Evolutionary conservation across 2,888 invertebrate species (phyloP).

Genomic region (Xestobium rufovillosum): DNA sequence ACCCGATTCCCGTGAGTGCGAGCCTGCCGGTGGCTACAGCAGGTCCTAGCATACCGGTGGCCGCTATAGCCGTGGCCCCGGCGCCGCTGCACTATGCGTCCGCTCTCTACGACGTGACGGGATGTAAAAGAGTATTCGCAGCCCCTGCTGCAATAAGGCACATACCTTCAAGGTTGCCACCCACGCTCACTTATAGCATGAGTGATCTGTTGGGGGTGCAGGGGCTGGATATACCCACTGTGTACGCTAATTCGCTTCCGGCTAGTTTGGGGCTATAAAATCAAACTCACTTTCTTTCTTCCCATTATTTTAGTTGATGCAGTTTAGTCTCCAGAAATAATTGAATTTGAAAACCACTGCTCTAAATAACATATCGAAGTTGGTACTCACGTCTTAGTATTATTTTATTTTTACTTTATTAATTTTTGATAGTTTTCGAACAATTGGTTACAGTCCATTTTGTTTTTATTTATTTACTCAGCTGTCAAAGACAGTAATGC

Average conservation of each 20-base stretch:
- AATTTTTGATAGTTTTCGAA: too few species aligned
- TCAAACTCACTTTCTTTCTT: too few species aligned
- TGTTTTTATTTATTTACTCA: too few species aligned
- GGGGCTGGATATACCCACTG: constrained; percentile 58
- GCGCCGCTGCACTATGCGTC: constrained; percentile 40
- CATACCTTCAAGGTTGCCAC: constrained; percentile 47
- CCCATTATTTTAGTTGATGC: too few species aligned
- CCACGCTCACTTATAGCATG: constrained; percentile 58
- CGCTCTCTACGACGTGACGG: constrained; percentile 47
- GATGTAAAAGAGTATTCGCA: constrained; percentile 51
- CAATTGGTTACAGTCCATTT: too few species aligned
- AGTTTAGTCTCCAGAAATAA: too few species aligned
- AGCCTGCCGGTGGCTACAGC: constrained; percentile 23
- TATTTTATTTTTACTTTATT: too few species aligned
- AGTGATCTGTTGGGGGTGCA: constrained; percentile 65
- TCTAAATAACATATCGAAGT: too few species aligned
- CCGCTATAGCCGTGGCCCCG: constrained; percentile 39
- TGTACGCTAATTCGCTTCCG: constrained; percentile 65
- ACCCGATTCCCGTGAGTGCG: constrained; percentile 51
- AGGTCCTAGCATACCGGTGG: constrained; percentile 34
- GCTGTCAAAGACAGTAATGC: too few species aligned
- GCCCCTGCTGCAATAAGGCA: constrained; percentile 49
- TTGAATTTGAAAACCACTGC: too few species aligned
- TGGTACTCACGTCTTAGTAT: too few species aligned
- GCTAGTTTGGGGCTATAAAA: constrained; percentile 64